phyloP scores from a whole-genome alignment of 2,113 vertebrate genomes.

The Menura novaehollandiae region DNA sequence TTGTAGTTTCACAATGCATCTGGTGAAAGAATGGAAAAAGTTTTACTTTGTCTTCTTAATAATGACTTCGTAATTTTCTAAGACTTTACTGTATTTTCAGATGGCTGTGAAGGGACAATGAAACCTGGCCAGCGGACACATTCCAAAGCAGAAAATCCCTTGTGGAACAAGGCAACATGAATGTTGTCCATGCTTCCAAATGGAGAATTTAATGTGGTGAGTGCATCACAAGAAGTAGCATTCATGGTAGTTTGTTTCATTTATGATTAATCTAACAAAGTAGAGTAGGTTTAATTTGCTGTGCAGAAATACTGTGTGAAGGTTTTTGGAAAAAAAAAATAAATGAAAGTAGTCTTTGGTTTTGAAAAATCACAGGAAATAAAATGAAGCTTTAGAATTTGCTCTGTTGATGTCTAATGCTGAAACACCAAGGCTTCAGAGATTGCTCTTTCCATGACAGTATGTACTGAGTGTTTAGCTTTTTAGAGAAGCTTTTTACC shows the following conservation, averaged over 20 bases:
- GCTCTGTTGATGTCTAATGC: not conserved
- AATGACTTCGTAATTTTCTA: not conserved
- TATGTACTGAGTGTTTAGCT: not conserved
- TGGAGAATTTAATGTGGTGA: not conserved
- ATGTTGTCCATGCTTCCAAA: slow-evolving; percentile 21
- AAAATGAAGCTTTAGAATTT: not conserved
- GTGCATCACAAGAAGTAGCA: not conserved
- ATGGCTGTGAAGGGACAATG: slow-evolving; percentile 1
- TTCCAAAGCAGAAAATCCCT: slow-evolving; percentile 44
- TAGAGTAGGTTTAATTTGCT: not conserved
- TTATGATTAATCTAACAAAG: not conserved
- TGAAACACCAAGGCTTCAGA: not conserved
- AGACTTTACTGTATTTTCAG: not conserved
- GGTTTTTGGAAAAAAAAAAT: not conserved
- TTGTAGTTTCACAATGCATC: not conserved
- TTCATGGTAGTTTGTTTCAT: not conserved
- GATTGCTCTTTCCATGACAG: not conserved
- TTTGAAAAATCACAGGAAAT: not conserved
- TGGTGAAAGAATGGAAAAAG: not conserved
- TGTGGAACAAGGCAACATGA: slow-evolving; percentile 51
- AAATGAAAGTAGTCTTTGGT: not conserved
- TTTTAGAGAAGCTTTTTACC: not conserved
- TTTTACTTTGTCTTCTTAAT: not conserved
- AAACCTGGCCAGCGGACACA: slow-evolving; percentile 31
- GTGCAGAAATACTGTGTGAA: not conserved